Percentiles rank a stretch among this genome's conserved stretches.
These are phyloP conservation scores for Microctonus hyperodae DNA, from an alignment of 2,888 invertebrate species.

Conservation along the genomic window DNA sequence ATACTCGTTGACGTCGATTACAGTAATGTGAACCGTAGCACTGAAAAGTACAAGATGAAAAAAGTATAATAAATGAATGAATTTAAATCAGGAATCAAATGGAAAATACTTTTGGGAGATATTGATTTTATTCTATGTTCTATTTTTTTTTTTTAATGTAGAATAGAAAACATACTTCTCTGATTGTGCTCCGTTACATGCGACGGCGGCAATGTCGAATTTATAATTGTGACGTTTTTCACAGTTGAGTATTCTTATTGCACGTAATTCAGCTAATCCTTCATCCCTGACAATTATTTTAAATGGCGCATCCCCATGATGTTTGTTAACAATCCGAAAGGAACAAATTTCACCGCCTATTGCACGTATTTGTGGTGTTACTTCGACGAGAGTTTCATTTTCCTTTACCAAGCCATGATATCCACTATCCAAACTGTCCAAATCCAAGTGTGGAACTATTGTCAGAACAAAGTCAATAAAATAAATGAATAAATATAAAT, in stretches of 20 bases:
- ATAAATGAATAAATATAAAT: conserved; percentile 11
- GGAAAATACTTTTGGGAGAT: background rate
- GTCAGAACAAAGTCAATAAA: conserved; percentile 37
- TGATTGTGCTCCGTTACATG: conserved; percentile 86
- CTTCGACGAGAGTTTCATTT: conserved; percentile 91
- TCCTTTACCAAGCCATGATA: conserved; percentile 93
- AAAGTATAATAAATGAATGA: background rate
- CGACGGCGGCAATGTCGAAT: conserved; percentile 93
- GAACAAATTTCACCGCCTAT: conserved; percentile 80
- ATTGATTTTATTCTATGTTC: background rate
- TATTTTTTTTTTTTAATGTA: background rate
- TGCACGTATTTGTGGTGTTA: conserved; percentile 89
- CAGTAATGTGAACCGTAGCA: conserved; percentile 92
- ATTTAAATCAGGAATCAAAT: background rate
- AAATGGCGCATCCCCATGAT: conserved; percentile 94
- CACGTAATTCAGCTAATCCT: conserved; percentile 84
- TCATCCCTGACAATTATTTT: conserved; percentile 79
- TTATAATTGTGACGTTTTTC: conserved; percentile 94
- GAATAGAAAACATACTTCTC: conserved; percentile 70
- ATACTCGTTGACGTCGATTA: conserved; percentile 96
- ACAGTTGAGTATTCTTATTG: conserved; percentile 86
- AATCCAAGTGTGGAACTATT: conserved; percentile 74
- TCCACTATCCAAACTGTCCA: conserved; percentile 83
- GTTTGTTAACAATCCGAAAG: conserved; percentile 89
- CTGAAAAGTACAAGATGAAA: conserved; percentile 64